Conservation (phyloP, 2,797 vertebrate genomes). For the Betta splendens region DNA sequence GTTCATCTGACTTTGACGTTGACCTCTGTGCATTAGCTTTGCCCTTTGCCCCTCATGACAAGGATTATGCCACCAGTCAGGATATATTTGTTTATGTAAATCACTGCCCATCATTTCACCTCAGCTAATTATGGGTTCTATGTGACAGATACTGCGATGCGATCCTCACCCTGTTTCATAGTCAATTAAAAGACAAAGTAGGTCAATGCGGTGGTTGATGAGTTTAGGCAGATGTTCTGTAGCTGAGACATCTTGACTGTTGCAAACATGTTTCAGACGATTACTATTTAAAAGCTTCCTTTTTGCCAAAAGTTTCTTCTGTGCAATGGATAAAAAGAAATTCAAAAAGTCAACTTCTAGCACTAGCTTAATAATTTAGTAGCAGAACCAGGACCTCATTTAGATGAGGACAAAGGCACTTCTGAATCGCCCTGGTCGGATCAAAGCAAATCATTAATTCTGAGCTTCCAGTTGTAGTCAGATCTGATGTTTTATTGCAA, state of each 20-base stretch:
- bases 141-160: no score
- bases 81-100: slow-evolving; percentile 65
- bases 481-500: slow-evolving; percentile 61
- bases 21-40: slow-evolving; percentile 59
- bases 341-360: slow-evolving; percentile 41
- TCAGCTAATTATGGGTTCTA: no score
- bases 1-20: slow-evolving; percentile 55
- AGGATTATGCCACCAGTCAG: slow-evolving; percentile 63
- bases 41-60: slow-evolving; percentile 57
- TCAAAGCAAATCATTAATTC: slow-evolving; percentile 74
- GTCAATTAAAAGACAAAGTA: slow-evolving; percentile 4
- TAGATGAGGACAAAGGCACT: slow-evolving; percentile 61
- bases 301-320: slow-evolving; percentile 21
- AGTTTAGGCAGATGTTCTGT: slow-evolving; percentile 27
- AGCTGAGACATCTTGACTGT: slow-evolving; percentile 21
- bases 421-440: slow-evolving; percentile 37
- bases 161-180: no score
- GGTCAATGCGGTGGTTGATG: slow-evolving; percentile 43
- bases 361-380: slow-evolving; percentile 61
- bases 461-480: slow-evolving; percentile 47
- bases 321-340: slow-evolving; percentile 14
- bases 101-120: slow-evolving; percentile 29
- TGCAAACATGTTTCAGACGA: slow-evolving; percentile 12
- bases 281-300: slow-evolving; percentile 33
- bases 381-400: slow-evolving; percentile 59